Evolutionary conservation across 2,888 invertebrate genomes (phyloP).

Genomic region (Macaria notata): DNA sequence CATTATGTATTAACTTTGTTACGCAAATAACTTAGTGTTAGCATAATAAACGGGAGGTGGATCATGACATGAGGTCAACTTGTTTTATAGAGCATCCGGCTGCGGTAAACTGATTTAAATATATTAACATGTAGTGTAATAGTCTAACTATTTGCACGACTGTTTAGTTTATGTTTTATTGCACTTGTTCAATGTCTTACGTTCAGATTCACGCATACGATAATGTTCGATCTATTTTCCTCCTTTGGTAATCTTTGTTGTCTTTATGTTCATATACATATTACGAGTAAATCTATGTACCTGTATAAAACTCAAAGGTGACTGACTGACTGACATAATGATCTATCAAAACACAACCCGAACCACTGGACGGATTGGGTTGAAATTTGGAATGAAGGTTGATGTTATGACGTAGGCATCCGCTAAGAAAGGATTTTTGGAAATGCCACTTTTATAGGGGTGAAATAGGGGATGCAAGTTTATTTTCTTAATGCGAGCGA

Average conservation of each 20-base stretch:
- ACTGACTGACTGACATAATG: too few relatives aligned
- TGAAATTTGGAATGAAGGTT: too few relatives aligned
- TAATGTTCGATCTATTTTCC: not conserved
- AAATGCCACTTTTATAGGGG: too few relatives aligned
- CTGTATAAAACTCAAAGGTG: too few relatives aligned
- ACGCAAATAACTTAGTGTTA: slow-evolving; percentile 2
- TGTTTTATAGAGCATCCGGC: slow-evolving; percentile 58
- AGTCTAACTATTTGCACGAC: slow-evolving; percentile 20
- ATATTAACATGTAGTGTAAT: slow-evolving; percentile 11
- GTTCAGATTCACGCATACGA: slow-evolving; percentile 1
- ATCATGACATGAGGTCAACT: slow-evolving; percentile 56
- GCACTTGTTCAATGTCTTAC: slow-evolving; percentile 14
- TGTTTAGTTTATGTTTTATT: slow-evolving; percentile 13
- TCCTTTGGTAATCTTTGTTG: not conserved
- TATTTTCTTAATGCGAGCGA: too few relatives aligned
- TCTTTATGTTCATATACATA: not conserved
- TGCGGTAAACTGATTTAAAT: slow-evolving; percentile 33
- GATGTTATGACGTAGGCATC: too few relatives aligned
- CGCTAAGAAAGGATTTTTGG: too few relatives aligned
- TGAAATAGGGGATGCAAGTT: too few relatives aligned
- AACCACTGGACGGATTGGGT: not conserved
- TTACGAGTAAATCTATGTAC: not conserved
- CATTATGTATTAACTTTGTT: not conserved
- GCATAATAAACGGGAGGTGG: slow-evolving; percentile 37
- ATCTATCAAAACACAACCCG: not conserved